Conservation (phyloP, 2,888 invertebrate species). For the Miltochrista miniata region DNA sequence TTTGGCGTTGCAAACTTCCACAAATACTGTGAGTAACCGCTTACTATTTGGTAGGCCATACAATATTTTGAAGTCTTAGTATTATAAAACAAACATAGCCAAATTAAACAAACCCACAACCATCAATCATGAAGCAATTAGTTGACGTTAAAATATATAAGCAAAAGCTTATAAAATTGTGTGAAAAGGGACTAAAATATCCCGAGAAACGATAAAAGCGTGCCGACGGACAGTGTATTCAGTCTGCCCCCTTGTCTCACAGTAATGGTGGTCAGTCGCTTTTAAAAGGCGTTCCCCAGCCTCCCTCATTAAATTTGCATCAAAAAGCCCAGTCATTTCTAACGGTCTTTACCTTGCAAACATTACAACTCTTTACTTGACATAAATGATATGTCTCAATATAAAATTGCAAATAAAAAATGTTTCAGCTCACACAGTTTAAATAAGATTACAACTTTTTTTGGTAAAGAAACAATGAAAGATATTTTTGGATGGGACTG, state of each 20-base stretch:
- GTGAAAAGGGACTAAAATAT: slow-evolving; percentile 13
- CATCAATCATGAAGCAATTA: not conserved
- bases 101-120: not conserved
- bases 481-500: too few species aligned
- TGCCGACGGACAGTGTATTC: slow-evolving; percentile 57
- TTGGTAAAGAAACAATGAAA: too few species aligned
- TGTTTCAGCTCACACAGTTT: too few species aligned
- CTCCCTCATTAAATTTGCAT: slow-evolving; percentile 75
- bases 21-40: too few species aligned
- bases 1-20: too few species aligned
- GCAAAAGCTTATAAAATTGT: slow-evolving; percentile 5
- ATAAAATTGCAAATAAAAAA: too few species aligned
- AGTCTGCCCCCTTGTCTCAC: slow-evolving; percentile 59
- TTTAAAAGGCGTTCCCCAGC: slow-evolving; percentile 54
- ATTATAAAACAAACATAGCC: too few species aligned
- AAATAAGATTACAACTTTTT: too few species aligned
- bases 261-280: slow-evolving; percentile 74
- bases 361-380: slow-evolving; percentile 38
- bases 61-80: too few species aligned
- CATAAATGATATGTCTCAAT: slow-evolving; percentile 32
- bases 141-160: not conserved
- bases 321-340: slow-evolving; percentile 62
- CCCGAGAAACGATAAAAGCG: slow-evolving; percentile 26
- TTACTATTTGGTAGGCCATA: too few species aligned
- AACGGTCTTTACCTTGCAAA: slow-evolving; percentile 50